Evolutionary conservation across 2,797 vertebrate genomes (phyloP).

Genomic region (Mormyrops attenuatus): DNA sequence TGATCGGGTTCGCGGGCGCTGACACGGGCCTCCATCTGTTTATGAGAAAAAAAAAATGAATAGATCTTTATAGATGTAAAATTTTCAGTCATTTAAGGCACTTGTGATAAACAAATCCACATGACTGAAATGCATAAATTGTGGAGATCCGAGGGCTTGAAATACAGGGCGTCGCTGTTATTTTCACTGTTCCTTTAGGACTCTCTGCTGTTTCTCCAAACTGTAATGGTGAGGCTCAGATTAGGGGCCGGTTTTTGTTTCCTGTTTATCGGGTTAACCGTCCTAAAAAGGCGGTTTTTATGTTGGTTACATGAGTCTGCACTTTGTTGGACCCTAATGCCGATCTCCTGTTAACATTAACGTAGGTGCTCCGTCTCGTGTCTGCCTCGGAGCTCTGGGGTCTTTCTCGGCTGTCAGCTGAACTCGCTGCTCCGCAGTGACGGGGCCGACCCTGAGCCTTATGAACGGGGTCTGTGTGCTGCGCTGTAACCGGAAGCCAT

Average conservation of each 20-base stretch:
- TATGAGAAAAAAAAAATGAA: not conserved
- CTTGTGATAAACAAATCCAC: not conserved
- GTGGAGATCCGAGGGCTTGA: not conserved
- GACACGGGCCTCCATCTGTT: not conserved
- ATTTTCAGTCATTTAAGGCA: not conserved
- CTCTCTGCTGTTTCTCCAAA: not conserved
- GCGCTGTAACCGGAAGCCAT: not conserved
- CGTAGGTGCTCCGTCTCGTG: not conserved
- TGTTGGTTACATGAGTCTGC: not conserved
- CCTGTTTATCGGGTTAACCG: not conserved
- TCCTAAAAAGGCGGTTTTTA: not conserved
- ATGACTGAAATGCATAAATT: not conserved
- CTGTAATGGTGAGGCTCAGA: not conserved
- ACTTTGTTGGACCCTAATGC: not conserved
- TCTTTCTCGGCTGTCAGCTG: not conserved
- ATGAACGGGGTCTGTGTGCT: not conserved
- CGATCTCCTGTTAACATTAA: not conserved
- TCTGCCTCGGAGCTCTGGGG: not conserved
- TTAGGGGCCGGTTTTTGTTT: conserved; percentile 5
- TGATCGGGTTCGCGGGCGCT: not conserved
- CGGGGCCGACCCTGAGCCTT: not conserved
- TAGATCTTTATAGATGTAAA: not conserved
- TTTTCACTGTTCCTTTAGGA: not conserved
- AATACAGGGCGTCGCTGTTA: not conserved
- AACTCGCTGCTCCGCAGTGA: not conserved